A percentile compares a stretch with the other conserved stretches of the same genome.
phyloP scores from a whole-genome alignment of 1,140 invertebrate genomes.

The Teleogryllus occipitalis region DNA sequence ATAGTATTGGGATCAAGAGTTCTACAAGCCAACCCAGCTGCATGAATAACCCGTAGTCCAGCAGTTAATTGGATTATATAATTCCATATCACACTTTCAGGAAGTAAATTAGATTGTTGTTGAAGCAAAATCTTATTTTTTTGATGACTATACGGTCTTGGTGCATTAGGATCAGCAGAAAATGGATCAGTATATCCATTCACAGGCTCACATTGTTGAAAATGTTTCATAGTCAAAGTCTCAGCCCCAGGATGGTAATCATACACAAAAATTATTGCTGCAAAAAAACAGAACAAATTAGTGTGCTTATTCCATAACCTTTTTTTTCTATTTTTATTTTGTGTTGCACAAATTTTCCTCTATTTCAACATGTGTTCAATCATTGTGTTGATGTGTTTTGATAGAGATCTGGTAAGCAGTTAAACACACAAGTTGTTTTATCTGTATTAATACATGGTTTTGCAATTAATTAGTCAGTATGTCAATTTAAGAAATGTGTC shows the following conservation, averaged over 20 bases:
- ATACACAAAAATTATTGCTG: conserved; percentile 93
- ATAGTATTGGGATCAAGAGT: conserved; percentile 88
- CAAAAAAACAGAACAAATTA: no score
- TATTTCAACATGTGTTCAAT: no score
- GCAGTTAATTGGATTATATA: conserved; percentile 93
- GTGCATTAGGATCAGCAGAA: conserved; percentile 72
- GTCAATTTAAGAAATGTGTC: no score
- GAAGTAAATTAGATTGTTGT: conserved; percentile 52
- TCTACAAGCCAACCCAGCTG: conserved; percentile 56
- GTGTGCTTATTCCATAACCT: no score
- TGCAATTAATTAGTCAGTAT: no score
- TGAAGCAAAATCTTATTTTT: conserved; percentile 66
- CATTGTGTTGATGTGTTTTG: no score
- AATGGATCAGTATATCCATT: conserved; percentile 76
- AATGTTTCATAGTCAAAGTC: conserved; percentile 80
- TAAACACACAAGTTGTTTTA: no score
- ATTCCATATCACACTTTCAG: conserved; percentile 89
- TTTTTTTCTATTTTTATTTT: no score
- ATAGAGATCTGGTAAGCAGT: no score
- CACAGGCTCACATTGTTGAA: conserved; percentile 53
- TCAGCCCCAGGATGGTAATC: conserved; percentile 89
- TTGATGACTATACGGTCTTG: conserved; percentile 71
- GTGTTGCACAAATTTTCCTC: no score
- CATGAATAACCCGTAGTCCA: conserved; percentile 85
- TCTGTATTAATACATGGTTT: no score